A percentile compares a stretch with the other conserved stretches of the same genome.
Conservation (phyloP, 1,140 invertebrate genomes). For the Drosophila truncata region DNA sequence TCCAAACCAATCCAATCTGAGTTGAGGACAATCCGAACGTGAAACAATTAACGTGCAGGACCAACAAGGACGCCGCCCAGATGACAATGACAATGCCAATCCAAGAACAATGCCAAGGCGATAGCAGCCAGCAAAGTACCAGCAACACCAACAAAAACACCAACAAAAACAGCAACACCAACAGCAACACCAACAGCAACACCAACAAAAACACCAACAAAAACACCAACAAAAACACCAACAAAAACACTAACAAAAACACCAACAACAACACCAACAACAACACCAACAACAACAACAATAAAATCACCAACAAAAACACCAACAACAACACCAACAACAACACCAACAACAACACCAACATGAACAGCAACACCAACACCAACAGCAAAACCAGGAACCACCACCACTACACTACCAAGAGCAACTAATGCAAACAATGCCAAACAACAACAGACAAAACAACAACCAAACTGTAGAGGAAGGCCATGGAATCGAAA, state of each 20-base stretch:
- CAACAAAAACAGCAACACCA: slow-evolving; percentile 7
- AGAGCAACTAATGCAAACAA: slow-evolving; percentile 57
- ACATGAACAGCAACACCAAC: background rate
- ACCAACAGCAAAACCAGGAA: background rate
- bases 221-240: background rate
- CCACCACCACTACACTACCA: slow-evolving; percentile 15
- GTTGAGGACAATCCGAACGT: slow-evolving; percentile 64
- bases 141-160: slow-evolving; percentile 2
- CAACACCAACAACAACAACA: background rate
- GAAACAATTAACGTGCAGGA: slow-evolving; percentile 72
- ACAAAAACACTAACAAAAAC: slow-evolving; percentile 7
- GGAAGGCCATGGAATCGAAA: slow-evolving; percentile 18
- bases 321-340: slow-evolving; percentile 7
- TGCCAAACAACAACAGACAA: slow-evolving; percentile 37
- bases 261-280: slow-evolving; percentile 3
- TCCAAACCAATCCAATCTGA: slow-evolving; percentile 27
- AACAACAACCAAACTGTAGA: slow-evolving; percentile 26
- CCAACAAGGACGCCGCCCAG: slow-evolving; percentile 35
- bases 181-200: background rate
- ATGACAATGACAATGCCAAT: slow-evolving; percentile 49
- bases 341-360: slow-evolving; percentile 9
- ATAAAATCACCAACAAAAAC: background rate
- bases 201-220: slow-evolving; percentile 4
- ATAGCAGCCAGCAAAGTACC: slow-evolving; percentile 29
- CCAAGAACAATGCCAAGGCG: slow-evolving; percentile 60